Base-by-base conservation (phyloP, 2,888 invertebrate species). In the Stegophylla sp. region DNA sequence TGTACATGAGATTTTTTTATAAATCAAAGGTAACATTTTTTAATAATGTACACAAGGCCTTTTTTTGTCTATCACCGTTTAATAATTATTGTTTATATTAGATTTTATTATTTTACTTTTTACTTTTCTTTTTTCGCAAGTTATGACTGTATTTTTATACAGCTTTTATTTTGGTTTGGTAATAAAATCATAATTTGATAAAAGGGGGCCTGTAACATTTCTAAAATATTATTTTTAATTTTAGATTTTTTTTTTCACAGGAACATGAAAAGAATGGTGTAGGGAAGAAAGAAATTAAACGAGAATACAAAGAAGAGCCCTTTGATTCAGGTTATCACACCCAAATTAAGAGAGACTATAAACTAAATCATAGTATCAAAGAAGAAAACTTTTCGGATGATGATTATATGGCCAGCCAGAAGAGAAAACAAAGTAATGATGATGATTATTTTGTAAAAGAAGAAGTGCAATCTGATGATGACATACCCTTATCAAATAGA, bases 41-140 rank as follows among this genome's bases (percentile, higher is more conserved):
- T 17, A 63, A 71, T 79, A 79, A 79, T 71, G 79, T 79, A 79
- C 79, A 79, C 69, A 71, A 79, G 79, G 79, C 79, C 79, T 79
- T 79, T 69, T 79, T 79, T 79, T 79, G 61, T 79, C 48, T 61
- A 79, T 79, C 79, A 71, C 63, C 71, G 34, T 71, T 71, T 64
- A 66, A 41, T 43, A 13, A 51, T 56, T 53, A 64, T 64, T 51
- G 5, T 23, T 64, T n/a, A 28, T n/a, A n/a, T n/a, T 66, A 41
- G 41, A 51, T 12, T 74, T 74, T 28, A 26, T 28, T 26, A 17
- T 43, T 51, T 74, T 63, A 48, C 7, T 72, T 63, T 45, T 59
- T 59, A 59, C 56, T 56, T 10, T 20, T 20, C 23, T 61, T 73
- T n/a, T 34, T 34, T 51, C 20, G 20, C 63, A 51, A 63, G n/a